A percentile compares a stretch with the other conserved stretches of the same genome.
Conservation (phyloP, 64 coral and sea anemone species). For the Exaiptasia diaphana region DNA sequence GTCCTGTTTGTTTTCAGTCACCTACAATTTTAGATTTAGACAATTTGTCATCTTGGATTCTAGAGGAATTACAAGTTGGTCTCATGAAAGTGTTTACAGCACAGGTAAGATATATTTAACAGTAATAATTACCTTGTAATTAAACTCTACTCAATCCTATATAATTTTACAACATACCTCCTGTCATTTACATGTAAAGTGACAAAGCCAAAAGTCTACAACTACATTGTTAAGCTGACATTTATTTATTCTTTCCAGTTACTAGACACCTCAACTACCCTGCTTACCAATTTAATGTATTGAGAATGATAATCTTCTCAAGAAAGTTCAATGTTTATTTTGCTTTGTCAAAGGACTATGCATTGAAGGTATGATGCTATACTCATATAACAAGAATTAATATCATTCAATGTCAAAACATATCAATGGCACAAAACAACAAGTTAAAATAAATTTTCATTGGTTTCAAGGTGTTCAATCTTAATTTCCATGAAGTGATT, state of each 20-base stretch:
- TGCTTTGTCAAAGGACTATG: constrained; percentile 95
- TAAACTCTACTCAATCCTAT: background rate
- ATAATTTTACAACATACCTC: background rate
- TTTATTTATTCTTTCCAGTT: constrained; percentile 57
- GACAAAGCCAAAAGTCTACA: background rate
- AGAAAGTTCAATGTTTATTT: constrained; percentile 99
- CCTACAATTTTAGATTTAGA: constrained; percentile 80
- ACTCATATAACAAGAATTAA: background rate
- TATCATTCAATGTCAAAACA: background rate
- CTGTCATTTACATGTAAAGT: background rate
- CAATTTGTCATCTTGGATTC: constrained; percentile 97
- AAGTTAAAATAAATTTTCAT: background rate
- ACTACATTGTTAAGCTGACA: background rate
- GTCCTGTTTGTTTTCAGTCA: constrained; percentile 59
- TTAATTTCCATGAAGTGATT: constrained; percentile 97
- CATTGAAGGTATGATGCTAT: constrained; percentile 83
- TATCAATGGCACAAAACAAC: background rate
- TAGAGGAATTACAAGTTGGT: constrained; percentile 92
- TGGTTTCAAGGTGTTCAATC: constrained; percentile 78
- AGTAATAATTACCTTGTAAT: background rate
- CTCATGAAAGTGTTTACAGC: constrained; percentile 79
- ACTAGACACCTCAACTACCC: constrained; percentile 90
- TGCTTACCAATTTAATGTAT: constrained; percentile 93
- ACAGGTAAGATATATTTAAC: constrained; percentile 54
- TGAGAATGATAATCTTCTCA: constrained; percentile 80